Conservation (phyloP, 2,113 vertebrate genomes). For the Hemicordylus capensis region DNA sequence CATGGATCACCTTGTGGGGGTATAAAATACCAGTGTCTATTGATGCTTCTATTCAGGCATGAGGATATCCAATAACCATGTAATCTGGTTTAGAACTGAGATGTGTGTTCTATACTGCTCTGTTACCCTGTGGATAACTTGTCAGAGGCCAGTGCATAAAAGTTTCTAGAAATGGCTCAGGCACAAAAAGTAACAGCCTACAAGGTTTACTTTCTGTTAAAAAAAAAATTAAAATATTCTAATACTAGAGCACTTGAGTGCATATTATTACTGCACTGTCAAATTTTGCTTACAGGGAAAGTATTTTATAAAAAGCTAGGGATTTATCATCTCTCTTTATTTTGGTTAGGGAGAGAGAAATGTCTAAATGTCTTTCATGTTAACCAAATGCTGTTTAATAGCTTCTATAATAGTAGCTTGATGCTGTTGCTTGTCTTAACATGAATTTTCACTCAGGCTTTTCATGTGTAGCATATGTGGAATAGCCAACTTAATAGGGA, state of each 20-base stretch:
- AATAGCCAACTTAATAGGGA: constrained; percentile 65
- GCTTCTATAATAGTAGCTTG: constrained; percentile 43
- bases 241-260: background rate
- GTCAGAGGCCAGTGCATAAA: background rate
- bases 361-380: constrained; percentile 46
- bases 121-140: background rate
- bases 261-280: background rate
- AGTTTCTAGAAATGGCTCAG: background rate
- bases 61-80: background rate
- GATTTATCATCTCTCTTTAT: background rate
- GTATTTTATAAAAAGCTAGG: constrained; percentile 24
- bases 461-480: constrained; percentile 70
- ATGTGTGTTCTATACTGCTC: background rate
- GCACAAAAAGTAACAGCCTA: background rate
- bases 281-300: constrained; percentile 9
- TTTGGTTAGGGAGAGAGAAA: background rate
- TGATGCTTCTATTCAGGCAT: background rate
- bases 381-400: constrained; percentile 73
- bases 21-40: too few relatives aligned
- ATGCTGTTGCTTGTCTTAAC: constrained; percentile 50
- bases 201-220: background rate
- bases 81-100: background rate
- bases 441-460: constrained; percentile 45
- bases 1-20: too few relatives aligned
- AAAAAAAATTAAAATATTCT: constrained; percentile 14